Conservation (phyloP, 2,888 invertebrate genomes). For the Sycophila texana region DNA sequence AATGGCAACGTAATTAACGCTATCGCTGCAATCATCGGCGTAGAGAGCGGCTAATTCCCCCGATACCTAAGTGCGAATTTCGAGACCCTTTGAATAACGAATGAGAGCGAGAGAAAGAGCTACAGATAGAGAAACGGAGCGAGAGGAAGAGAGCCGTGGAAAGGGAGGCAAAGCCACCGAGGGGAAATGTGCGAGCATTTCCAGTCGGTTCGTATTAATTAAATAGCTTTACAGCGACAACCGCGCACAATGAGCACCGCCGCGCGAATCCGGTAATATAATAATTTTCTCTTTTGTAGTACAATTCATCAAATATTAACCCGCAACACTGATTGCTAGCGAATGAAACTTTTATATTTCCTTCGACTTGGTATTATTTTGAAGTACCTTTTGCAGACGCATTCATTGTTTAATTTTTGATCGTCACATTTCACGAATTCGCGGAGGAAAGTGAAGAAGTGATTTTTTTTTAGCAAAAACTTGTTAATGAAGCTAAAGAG, state of each 20-base stretch:
- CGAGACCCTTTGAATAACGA: constrained; percentile 56
- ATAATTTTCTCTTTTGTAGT: constrained; percentile 8
- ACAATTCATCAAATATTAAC: background rate
- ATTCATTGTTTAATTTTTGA: too few relatives aligned
- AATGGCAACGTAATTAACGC: constrained; percentile 50
- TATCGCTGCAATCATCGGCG: constrained; percentile 53
- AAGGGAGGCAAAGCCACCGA: constrained; percentile 47
- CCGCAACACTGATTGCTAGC: background rate
- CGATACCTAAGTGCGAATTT: constrained; percentile 53
- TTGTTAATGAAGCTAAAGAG: constrained; percentile 28
- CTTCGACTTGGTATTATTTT: background rate
- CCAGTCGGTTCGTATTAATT: constrained; percentile 69
- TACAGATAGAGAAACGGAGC: constrained; percentile 47
- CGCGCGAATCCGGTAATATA: constrained; percentile 40
- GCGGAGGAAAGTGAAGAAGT: too few relatives aligned
- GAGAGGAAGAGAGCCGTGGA: constrained; percentile 32
- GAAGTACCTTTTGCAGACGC: too few relatives aligned
- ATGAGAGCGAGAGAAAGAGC: constrained; percentile 46
- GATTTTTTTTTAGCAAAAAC: too few relatives aligned
- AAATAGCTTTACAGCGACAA: constrained; percentile 63
- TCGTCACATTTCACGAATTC: too few relatives aligned
- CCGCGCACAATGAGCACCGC: constrained; percentile 3
- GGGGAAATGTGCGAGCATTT: constrained; percentile 50
- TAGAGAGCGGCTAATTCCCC: constrained; percentile 48
- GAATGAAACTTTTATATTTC: background rate